phyloP scores from a whole-genome alignment of 2,888 invertebrate species.

The Phorcus lineatus region DNA sequence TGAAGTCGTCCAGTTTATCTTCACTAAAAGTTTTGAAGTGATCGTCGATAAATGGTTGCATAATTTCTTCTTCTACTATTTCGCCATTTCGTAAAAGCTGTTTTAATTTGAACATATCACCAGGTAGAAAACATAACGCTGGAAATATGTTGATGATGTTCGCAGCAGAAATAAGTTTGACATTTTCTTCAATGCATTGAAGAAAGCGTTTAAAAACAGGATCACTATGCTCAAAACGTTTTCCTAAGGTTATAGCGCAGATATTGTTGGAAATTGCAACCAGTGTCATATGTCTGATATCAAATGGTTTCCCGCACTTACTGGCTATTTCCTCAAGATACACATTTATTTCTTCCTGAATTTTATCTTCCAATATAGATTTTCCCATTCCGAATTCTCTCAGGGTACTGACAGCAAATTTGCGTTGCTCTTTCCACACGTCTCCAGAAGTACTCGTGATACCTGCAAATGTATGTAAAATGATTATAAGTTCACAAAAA shows the following conservation, averaged over 20 bases:
- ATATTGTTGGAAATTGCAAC: slow-evolving; percentile 31
- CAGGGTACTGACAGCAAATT: slow-evolving; percentile 17
- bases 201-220: slow-evolving; percentile 24
- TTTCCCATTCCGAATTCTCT: slow-evolving; percentile 29
- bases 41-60: slow-evolving; percentile 29
- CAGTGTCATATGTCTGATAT: neutral
- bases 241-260: slow-evolving; percentile 22
- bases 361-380: slow-evolving; percentile 26
- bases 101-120: slow-evolving; percentile 38
- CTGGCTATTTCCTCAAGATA: neutral
- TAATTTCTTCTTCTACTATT: slow-evolving; percentile 16
- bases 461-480: neutral
- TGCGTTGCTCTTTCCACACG: slow-evolving; percentile 27
- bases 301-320: neutral
- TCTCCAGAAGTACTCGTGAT: slow-evolving; percentile 13
- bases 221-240: slow-evolving; percentile 31
- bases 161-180: neutral
- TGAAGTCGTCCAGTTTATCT: slow-evolving; percentile 44
- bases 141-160: slow-evolving; percentile 34
- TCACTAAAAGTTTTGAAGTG: slow-evolving; percentile 34
- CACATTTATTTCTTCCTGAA: slow-evolving; percentile 26
- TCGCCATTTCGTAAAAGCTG: slow-evolving; percentile 4
- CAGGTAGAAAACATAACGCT: slow-evolving; percentile 36
- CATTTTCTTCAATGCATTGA: slow-evolving; percentile 15
- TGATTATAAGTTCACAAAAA: too few relatives aligned